Percentiles rank a stretch among this genome's conserved stretches.
Evolutionary conservation across 2,797 vertebrate species (phyloP).

Genomic region (Epinephelus malabaricus): DNA sequence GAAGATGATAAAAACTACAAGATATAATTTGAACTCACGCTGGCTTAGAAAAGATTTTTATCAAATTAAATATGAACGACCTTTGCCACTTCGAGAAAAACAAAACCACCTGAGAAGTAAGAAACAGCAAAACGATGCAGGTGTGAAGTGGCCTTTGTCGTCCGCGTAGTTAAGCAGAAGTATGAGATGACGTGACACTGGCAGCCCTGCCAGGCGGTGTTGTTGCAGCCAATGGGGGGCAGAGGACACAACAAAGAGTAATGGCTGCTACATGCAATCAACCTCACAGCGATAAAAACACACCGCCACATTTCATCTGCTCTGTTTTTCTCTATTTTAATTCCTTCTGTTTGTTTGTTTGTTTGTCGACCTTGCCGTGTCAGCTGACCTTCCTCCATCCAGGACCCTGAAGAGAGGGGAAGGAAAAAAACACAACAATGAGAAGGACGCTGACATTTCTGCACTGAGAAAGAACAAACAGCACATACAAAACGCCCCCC

Average conservation of each 20-base stretch:
- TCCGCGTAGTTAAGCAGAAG: slow-evolving; percentile 69
- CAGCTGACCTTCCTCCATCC: slow-evolving; percentile 85
- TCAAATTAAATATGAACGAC: slow-evolving; percentile 53
- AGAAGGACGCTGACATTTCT: slow-evolving; percentile 78
- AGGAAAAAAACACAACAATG: slow-evolving; percentile 48
- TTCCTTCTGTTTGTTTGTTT: slow-evolving; percentile 84
- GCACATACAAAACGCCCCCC: slow-evolving; percentile 63
- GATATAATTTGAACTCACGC: slow-evolving; percentile 50
- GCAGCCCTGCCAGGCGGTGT: slow-evolving; percentile 78
- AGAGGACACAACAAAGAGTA: slow-evolving; percentile 82
- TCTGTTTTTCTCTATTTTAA: slow-evolving; percentile 82
- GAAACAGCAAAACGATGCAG: slow-evolving; percentile 42
- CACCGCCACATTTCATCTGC: slow-evolving; percentile 69
- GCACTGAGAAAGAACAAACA: slow-evolving; percentile 75
- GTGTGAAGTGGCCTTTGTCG: slow-evolving; percentile 70
- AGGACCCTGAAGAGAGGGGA: slow-evolving; percentile 70
- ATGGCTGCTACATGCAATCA: slow-evolving; percentile 79
- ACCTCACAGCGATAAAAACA: slow-evolving; percentile 66
- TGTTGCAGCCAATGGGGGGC: slow-evolving; percentile 82
- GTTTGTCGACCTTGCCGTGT: slow-evolving; percentile 87
- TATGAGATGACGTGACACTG: slow-evolving; percentile 77
- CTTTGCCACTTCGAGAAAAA: slow-evolving; percentile 61
- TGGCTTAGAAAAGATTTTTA: slow-evolving; percentile 30
- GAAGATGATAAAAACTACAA: slow-evolving; percentile 30
- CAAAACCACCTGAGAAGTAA: slow-evolving; percentile 42